Evolutionary conservation across 37 sponge, comb jelly and placozoan species (phyloP), one percentile per base, ranked within the genome.

Genomic region (Halichondria panicea): DNA sequence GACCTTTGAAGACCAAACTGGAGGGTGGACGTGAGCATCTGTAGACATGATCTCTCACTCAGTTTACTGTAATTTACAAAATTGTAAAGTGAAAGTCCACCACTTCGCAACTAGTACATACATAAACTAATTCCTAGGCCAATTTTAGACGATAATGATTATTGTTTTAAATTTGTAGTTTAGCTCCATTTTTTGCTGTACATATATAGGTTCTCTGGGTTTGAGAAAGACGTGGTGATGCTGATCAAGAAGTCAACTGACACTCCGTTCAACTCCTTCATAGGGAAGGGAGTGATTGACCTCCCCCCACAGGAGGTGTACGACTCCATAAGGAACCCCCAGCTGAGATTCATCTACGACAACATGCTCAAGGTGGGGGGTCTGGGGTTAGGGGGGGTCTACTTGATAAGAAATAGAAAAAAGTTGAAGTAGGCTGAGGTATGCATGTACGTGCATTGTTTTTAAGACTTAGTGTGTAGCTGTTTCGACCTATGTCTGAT

Each of bases 301-400:
- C 58, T 92, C 3, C 34, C 89, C 1, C 89, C 93, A 46, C 54
- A 68, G 25, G 53, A 68, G 0, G 89, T 92, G 31, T 92, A 58
- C 41, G 72, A 83, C 27, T 66, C 71, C 37, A 21, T 92, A 19
- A 67, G 85, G 21, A 87, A 92, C 70, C 88, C 93, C 4, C 79
- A 79, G 41, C 74, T 75, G 3, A 58, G 93, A 12, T 88, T 56
- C 68, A 73, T 64, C 36, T 92, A 88, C 65, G 93, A 93, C 72
- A 84, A 81, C 68, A 89, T 93, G 86, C 81, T 89, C 52, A 89
- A 88, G 91, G 93, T 93, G 34, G 21, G 61, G 3, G 22, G 48
- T 22, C 50, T 18, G 50, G 13, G 9, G 13, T 18, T 9, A 48
- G 50, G 13, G 64, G n/a, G n/a, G n/a, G n/a, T 24, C 5, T 2